Conservation (phyloP, 2,113 vertebrate species). For the Triplophysa tibetana region DNA sequence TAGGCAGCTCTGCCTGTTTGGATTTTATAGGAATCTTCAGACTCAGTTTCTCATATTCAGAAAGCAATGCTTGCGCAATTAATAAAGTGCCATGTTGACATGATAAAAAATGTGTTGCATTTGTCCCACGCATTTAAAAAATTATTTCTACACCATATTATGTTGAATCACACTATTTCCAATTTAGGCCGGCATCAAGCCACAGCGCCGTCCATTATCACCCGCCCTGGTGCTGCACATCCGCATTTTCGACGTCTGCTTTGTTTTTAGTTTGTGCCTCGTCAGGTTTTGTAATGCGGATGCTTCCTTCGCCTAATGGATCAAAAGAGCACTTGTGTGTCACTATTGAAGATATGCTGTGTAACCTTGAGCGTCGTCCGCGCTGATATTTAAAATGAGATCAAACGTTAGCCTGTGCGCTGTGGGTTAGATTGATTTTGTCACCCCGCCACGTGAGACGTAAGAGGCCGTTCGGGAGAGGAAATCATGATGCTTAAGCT, state of each 20-base stretch:
- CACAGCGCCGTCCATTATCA: background rate
- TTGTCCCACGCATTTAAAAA: background rate
- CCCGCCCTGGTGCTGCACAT: background rate
- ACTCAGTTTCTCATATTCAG: background rate
- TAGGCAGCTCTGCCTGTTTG: background rate
- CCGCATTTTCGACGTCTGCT: background rate
- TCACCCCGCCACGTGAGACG: background rate
- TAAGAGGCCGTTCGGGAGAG: background rate
- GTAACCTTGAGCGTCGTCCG: slow-evolving; percentile 21
- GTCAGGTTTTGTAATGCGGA: slow-evolving; percentile 27
- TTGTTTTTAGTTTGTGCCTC: slow-evolving; percentile 13
- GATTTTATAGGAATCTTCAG: background rate
- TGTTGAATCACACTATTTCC: background rate
- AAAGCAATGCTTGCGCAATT: background rate
- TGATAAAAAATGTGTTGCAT: background rate
- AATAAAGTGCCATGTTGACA: background rate
- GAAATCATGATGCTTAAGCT: background rate
- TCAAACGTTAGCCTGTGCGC: background rate
- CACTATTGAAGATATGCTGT: slow-evolving; percentile 8
- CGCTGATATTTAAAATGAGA: background rate
- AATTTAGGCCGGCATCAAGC: background rate
- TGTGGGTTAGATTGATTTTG: slow-evolving; percentile 9
- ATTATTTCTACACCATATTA: background rate
- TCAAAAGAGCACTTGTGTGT: slow-evolving; percentile 33
- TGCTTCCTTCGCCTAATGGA: slow-evolving; percentile 30